phyloP scores from a whole-genome alignment of 1,140 invertebrate species.

The Heliconius nattereri region DNA sequence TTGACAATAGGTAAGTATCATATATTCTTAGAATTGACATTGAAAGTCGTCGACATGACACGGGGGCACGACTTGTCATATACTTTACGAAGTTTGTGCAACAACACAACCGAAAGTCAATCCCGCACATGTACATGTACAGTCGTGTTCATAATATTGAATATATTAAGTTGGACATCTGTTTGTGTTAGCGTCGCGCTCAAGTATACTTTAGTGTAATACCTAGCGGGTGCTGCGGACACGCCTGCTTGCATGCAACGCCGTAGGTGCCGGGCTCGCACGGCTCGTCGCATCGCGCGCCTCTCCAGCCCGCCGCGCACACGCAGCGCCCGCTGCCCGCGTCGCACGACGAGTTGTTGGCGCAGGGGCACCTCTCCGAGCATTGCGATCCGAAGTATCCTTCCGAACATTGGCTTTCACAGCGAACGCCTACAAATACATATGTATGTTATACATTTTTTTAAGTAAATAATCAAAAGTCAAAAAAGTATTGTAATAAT shows the following conservation, averaged over 20 bases:
- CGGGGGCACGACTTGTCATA: too few relatives aligned
- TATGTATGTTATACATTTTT: neutral
- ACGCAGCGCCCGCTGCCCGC: slow-evolving; percentile 89
- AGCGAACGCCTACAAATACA: slow-evolving; percentile 85
- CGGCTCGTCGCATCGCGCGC: slow-evolving; percentile 86
- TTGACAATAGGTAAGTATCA: neutral
- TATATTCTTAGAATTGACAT: neutral
- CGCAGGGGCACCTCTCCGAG: slow-evolving; percentile 89
- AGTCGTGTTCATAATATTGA: too few relatives aligned
- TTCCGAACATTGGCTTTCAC: slow-evolving; percentile 90
- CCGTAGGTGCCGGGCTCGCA: slow-evolving; percentile 92
- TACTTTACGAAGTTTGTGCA: too few relatives aligned
- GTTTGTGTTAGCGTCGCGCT: too few relatives aligned
- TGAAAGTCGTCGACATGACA: too few relatives aligned
- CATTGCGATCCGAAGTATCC: slow-evolving; percentile 92
- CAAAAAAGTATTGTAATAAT: neutral
- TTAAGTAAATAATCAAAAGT: too few relatives aligned
- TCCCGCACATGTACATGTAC: too few relatives aligned
- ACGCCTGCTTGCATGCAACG: slow-evolving; percentile 89
- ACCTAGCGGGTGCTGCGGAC: slow-evolving; percentile 76
- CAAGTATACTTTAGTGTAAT: neutral
- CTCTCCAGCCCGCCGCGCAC: slow-evolving; percentile 93
- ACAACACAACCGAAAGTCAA: too few relatives aligned
- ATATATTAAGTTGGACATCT: too few relatives aligned
- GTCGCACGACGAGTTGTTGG: slow-evolving; percentile 94